Base-by-base conservation (phyloP, 2,888 invertebrate genomes). In the Hemithea aestivaria region DNA sequence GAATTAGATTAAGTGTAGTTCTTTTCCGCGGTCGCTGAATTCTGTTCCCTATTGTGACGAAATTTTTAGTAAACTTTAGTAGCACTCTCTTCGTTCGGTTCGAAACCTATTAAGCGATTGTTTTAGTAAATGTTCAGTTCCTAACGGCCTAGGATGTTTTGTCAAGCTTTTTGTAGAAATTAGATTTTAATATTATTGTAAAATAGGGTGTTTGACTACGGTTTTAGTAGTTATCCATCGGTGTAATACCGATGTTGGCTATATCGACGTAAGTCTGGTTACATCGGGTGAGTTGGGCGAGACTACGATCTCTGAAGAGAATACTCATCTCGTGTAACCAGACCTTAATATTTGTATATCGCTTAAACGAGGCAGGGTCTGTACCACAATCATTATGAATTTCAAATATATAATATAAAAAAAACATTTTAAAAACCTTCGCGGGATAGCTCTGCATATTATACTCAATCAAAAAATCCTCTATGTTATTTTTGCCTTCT, bases 311-410 rank as follows among this genome's bases (percentile, higher is more conserved):
- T 16, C 16, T 2, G 16, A 4, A 2, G 16, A 16, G 16, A 16
- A 16, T 16, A 16, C 16, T 16, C 5, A 2, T 16, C 16, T 5
- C 16, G 5, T 16, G 16, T 16, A 16, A 16, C 5, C 16, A 16
- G 16, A 16, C 16, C 16, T 16, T 16, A n/a, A n/a, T n/a, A 5
- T 38, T 65, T 73, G 62, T 56, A 62, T 78, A 82, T 81, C 70
- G 83, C 84, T 84, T 84, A 73, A 82, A 83, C 80, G 79, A 84
- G 75, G 84, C 85, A 87, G 85, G 85, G 85, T 85, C 80, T 73
- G 69, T 75, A 81, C 73, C 77, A 80, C 74, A 77, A 79, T 77
- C 79, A 73, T 70, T 70, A 69, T 67, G 60, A 66, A 64, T 71
- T 66, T 48, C 27, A 60, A 62, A 64, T 59, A 58, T 62, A 55